These are phyloP conservation scores for Aramus guarauna DNA, from an alignment of 2,113 vertebrate species.

Conservation along the genomic window DNA sequence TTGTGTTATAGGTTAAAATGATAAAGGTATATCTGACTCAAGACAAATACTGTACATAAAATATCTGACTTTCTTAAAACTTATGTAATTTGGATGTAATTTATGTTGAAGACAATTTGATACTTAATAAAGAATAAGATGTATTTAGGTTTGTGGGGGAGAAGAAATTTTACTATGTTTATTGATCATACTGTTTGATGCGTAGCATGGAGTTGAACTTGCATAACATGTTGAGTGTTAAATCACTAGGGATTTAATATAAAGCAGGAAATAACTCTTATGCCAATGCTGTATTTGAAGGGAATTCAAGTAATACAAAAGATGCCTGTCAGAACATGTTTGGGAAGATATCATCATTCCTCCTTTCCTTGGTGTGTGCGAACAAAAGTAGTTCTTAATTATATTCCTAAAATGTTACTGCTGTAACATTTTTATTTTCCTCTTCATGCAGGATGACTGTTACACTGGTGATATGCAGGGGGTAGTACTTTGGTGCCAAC, in stretches of 20 bases:
- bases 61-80: slow-evolving; percentile 68
- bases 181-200: neutral
- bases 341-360: neutral
- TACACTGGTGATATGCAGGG: neutral
- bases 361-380: neutral
- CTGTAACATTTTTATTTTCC: neutral
- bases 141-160: neutral
- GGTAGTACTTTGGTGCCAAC: neutral
- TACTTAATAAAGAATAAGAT: slow-evolving; percentile 80
- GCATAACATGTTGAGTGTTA: neutral
- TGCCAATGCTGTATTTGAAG: neutral
- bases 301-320: neutral
- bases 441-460: neutral
- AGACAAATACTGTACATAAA: slow-evolving; percentile 74
- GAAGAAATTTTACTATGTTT: neutral
- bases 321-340: neutral
- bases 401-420: neutral
- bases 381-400: neutral
- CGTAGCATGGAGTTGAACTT: neutral
- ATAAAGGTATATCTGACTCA: slow-evolving; percentile 74
- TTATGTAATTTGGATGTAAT: slow-evolving; percentile 76
- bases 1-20: slow-evolving; percentile 64
- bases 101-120: slow-evolving; percentile 82
- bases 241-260: neutral
- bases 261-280: neutral